A percentile compares a stretch with the other conserved stretches of the same genome.
phyloP scores from a whole-genome alignment of 2,888 invertebrate species.

The Escarpia spicata region DNA sequence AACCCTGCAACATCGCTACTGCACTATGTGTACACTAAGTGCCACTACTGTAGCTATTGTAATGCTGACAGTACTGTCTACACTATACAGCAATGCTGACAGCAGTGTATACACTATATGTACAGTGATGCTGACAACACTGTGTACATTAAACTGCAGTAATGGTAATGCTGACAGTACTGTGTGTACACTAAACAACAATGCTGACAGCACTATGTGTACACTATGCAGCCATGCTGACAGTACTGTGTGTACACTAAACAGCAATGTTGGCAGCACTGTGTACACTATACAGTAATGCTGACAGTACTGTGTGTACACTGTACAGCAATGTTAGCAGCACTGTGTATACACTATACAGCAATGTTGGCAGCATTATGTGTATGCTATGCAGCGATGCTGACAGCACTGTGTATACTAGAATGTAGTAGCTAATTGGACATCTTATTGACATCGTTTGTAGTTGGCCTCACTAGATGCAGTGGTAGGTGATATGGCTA shows the following conservation, averaged over 20 bases:
- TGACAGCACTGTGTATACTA: background rate
- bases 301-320: background rate
- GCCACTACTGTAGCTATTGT: too few species aligned
- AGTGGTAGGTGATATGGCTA: background rate
- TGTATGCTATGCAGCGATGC: background rate
- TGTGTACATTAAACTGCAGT: background rate
- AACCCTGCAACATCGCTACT: background rate
- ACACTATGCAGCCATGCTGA: background rate
- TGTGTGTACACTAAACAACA: background rate
- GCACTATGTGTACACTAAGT: background rate
- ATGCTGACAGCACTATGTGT: background rate
- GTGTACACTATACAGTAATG: background rate
- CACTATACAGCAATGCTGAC: background rate
- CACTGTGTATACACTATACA: background rate
- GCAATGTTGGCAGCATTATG: background rate
- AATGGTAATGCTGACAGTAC: background rate
- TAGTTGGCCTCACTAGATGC: background rate
- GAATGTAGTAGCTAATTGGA: background rate
- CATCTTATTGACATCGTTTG: background rate
- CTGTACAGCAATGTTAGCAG: background rate
- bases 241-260: background rate
- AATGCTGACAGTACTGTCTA: background rate
- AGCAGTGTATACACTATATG: background rate
- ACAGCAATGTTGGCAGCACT: background rate
- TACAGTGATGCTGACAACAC: background rate